Conservation (phyloP, 2,797 vertebrate genomes). For the Paedocypris micromegethes region DNA sequence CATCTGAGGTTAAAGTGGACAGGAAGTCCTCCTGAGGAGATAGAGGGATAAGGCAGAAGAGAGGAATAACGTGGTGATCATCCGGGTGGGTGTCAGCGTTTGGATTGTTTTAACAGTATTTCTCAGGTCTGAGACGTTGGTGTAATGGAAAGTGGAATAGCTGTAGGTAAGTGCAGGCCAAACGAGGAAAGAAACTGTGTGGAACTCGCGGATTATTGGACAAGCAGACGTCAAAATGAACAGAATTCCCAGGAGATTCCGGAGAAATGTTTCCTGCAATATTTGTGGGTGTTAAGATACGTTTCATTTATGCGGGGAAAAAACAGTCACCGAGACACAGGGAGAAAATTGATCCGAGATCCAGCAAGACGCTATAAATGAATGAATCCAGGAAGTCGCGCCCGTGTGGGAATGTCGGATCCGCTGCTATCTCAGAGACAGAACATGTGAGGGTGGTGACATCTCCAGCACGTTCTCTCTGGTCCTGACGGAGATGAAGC, state of each 20-base stretch:
- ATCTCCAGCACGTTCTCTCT: slow-evolving; percentile 48
- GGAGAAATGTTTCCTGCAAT: slow-evolving; percentile 25
- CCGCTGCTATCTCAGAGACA: slow-evolving; percentile 69
- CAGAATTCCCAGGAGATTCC: slow-evolving; percentile 7
- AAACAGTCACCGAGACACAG: slow-evolving; percentile 25
- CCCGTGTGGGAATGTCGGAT: slow-evolving; percentile 67
- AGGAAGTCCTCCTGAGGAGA: background rate
- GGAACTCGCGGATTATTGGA: background rate
- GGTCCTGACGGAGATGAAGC: slow-evolving; percentile 20
- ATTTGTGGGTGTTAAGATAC: slow-evolving; percentile 10
- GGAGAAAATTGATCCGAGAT: slow-evolving; percentile 46
- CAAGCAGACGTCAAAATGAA: slow-evolving; percentile 14
- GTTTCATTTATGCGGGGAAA: slow-evolving; percentile 6
- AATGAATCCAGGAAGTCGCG: slow-evolving; percentile 58
- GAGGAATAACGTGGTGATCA: slow-evolving; percentile 12
- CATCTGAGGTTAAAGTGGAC: slow-evolving; percentile 14
- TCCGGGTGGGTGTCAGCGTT: background rate
- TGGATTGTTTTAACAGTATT: background rate
- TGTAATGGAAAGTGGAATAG: too few species aligned
- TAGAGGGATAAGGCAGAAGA: background rate
- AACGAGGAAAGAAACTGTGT: too few species aligned
- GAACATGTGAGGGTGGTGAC: slow-evolving; percentile 70
- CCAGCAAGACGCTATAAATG: slow-evolving; percentile 16
- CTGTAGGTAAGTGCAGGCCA: too few species aligned
- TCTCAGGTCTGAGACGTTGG: background rate